phyloP scores from a whole-genome alignment of 2,888 invertebrate genomes.

The Endomychus coccineus region DNA sequence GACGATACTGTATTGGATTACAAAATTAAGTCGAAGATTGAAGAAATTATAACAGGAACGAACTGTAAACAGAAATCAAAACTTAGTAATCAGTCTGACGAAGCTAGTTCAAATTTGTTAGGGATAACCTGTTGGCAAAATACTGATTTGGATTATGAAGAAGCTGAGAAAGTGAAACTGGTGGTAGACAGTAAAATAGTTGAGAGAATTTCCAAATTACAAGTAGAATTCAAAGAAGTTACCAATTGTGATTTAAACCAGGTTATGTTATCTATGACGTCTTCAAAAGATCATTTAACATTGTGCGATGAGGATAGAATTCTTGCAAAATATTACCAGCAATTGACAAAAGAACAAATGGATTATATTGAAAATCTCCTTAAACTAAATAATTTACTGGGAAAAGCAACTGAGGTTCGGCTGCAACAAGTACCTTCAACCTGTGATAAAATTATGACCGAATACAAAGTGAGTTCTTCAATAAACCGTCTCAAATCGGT shows the following conservation, averaged over 20 bases:
- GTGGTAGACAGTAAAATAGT: conserved; percentile 5
- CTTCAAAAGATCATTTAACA: background rate
- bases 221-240: conserved; percentile 7
- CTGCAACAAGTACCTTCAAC: conserved; percentile 32
- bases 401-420: conserved; percentile 38
- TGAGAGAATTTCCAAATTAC: conserved; percentile 3
- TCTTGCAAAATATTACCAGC: conserved; percentile 35
- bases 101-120: conserved; percentile 9
- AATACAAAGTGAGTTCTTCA: conserved; percentile 36
- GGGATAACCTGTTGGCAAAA: conserved; percentile 8
- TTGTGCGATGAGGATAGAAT: conserved; percentile 23
- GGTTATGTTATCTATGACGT: conserved; percentile 1
- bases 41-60: conserved; percentile 29
- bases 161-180: conserved; percentile 7
- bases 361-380: conserved; percentile 36
- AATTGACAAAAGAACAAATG: conserved; percentile 36
- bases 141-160: conserved; percentile 7
- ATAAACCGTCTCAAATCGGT: conserved; percentile 37
- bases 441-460: conserved; percentile 34
- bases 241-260: conserved; percentile 8
- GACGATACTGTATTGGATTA: conserved; percentile 21
- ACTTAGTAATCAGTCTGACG: conserved; percentile 26
- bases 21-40: no score
- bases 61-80: conserved; percentile 28
- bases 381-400: conserved; percentile 32